phyloP scores from a whole-genome alignment of 2,888 invertebrate species.

The Dasypogon diadema region DNA sequence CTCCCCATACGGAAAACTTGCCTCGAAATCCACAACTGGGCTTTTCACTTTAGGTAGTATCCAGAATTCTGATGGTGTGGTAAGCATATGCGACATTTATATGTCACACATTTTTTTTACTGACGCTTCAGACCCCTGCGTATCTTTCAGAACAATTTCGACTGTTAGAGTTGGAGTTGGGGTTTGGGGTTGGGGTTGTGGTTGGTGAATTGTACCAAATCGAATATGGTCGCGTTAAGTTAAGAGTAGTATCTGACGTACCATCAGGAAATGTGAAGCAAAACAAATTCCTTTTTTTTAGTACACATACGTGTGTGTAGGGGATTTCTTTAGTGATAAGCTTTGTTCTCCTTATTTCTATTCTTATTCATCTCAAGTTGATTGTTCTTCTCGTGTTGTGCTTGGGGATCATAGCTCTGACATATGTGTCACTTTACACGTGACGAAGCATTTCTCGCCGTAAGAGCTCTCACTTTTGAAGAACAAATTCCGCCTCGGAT shows the following conservation, averaged over 20 bases:
- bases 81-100: constrained; percentile 38
- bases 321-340: neutral
- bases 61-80: neutral
- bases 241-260: neutral
- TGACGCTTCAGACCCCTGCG: neutral
- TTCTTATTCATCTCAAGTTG: constrained; percentile 42
- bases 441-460: constrained; percentile 29
- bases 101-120: constrained; percentile 23
- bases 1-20: neutral
- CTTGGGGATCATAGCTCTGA: constrained; percentile 35
- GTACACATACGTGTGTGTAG: too few relatives aligned
- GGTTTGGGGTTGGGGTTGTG: neutral
- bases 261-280: neutral
- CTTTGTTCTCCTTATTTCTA: constrained; percentile 19
- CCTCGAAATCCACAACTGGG: constrained; percentile 23
- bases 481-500: constrained; percentile 23
- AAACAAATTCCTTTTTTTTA: constrained; percentile 4
- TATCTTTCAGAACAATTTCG: constrained; percentile 34
- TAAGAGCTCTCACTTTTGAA: constrained; percentile 10
- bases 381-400: constrained; percentile 43
- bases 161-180: too few relatives aligned
- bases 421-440: constrained; percentile 44
- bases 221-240: constrained; percentile 6
- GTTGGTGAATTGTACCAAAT: neutral
- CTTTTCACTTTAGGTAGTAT: constrained; percentile 1